Percentiles rank a stretch among this genome's conserved stretches.
Conservation (phyloP, 2,797 vertebrate genomes). For the Urocyon cinereoargenteus region DNA sequence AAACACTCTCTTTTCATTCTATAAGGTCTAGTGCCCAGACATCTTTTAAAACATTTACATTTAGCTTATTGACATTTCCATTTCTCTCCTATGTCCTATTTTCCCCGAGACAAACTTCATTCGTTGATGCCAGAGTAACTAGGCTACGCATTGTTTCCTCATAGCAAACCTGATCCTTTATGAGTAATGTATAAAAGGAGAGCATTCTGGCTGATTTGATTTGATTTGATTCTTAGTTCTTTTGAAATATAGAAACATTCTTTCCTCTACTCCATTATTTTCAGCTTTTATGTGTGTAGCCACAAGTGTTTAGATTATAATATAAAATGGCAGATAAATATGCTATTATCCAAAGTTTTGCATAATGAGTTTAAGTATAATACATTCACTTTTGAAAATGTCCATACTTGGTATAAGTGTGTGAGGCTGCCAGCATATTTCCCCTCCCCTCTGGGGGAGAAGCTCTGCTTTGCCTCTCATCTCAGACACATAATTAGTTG, state of each 20-base stretch:
- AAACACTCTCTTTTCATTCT: background rate
- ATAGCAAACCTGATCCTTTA: constrained; percentile 26
- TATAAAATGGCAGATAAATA: constrained; percentile 71
- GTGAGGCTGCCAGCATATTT: constrained; percentile 58
- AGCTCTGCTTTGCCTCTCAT: constrained; percentile 83
- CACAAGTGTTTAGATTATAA: constrained; percentile 65
- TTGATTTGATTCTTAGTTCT: constrained; percentile 62
- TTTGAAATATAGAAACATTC: constrained; percentile 63
- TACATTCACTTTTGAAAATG: constrained; percentile 75
- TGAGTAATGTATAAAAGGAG: background rate
- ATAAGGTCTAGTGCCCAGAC: background rate
- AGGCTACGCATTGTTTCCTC: background rate
- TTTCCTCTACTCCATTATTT: constrained; percentile 57
- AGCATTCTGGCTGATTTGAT: constrained; percentile 59
- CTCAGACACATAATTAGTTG: constrained; percentile 83
- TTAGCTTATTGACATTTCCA: background rate
- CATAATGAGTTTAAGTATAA: constrained; percentile 81
- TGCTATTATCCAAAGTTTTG: constrained; percentile 77
- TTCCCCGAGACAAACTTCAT: background rate
- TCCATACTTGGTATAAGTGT: constrained; percentile 60
- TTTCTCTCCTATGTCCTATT: background rate
- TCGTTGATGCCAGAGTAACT: background rate
- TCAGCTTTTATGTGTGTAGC: constrained; percentile 10
- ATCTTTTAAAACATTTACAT: background rate
- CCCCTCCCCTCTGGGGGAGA: constrained; percentile 48